Evolutionary conservation across 2,797 vertebrate genomes (phyloP).

Genomic region (Tangara arthus): DNA sequence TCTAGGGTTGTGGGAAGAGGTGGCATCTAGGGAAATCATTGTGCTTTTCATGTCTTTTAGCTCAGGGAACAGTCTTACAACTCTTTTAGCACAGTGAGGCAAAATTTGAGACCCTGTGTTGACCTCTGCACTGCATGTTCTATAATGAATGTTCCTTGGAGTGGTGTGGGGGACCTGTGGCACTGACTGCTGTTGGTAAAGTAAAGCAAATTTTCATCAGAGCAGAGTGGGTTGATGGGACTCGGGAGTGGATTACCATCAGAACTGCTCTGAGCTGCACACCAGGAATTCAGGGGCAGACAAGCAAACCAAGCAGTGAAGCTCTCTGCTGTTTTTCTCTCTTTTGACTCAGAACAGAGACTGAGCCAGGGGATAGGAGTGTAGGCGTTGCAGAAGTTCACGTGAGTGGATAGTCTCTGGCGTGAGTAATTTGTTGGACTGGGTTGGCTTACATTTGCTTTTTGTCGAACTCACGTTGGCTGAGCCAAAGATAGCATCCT

Average conservation of each 20-base stretch:
- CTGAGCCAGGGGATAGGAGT: not conserved
- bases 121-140: not conserved
- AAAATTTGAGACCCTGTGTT: not conserved
- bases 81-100: not conserved
- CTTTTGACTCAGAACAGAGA: not conserved
- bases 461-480: not conserved
- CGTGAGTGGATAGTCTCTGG: constrained; percentile 35
- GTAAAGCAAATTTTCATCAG: not conserved
- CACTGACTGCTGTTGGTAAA: not conserved
- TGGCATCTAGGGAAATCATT: not conserved
- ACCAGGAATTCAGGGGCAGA: not conserved
- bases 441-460: constrained; percentile 5
- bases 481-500: constrained; percentile 38
- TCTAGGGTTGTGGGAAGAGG: not conserved
- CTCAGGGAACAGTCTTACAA: fast-evolving
- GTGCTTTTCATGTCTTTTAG: not conserved
- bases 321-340: constrained; percentile 1
- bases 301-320: not conserved
- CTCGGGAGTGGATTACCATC: not conserved
- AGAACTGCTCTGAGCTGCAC: constrained; percentile 2
- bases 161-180: not conserved
- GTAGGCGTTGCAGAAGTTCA: constrained; percentile 36
- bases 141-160: not conserved
- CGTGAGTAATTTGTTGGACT: constrained; percentile 32
- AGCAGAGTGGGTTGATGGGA: not conserved